A percentile compares a stretch with the other conserved stretches of the same genome.
Conservation (phyloP, 2,113 vertebrate genomes). For the Syngnathus typhle region DNA sequence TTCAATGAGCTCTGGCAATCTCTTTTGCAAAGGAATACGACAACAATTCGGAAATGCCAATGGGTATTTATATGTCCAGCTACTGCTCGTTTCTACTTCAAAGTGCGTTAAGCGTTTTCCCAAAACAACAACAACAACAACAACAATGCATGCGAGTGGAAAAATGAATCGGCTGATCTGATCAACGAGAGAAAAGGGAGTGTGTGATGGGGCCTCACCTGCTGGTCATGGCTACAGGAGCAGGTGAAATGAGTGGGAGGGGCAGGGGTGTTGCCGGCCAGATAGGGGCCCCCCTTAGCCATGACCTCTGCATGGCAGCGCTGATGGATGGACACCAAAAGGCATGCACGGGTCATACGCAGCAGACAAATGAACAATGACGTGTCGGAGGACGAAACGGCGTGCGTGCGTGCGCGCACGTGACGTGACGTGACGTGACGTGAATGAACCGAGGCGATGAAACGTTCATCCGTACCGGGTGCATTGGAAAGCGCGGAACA, state of each 20-base stretch:
- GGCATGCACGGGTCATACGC: slow-evolving; percentile 18
- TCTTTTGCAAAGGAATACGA: neutral
- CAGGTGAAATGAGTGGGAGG: slow-evolving; percentile 82
- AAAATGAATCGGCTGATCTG: slow-evolving; percentile 12
- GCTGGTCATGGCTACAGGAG: slow-evolving; percentile 70
- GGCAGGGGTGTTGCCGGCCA: slow-evolving; percentile 81
- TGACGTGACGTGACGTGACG: slow-evolving; percentile 26
- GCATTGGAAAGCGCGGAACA: neutral
- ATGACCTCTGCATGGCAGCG: slow-evolving; percentile 88
- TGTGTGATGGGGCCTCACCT: slow-evolving; percentile 50
- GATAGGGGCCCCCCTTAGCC: slow-evolving; percentile 84
- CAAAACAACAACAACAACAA: too few species aligned
- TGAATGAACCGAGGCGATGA: neutral
- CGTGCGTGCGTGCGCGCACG: too few species aligned
- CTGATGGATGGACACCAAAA: slow-evolving; percentile 71
- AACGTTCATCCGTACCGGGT: neutral
- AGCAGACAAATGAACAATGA: slow-evolving; percentile 24
- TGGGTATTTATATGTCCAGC: neutral
- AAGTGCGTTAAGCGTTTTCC: neutral
- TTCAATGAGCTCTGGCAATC: too few species aligned
- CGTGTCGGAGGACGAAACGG: neutral
- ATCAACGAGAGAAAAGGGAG: slow-evolving; percentile 30
- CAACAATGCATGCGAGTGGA: neutral
- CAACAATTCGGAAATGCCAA: neutral
- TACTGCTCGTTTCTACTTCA: neutral